Conservation (phyloP, 2,113 vertebrate species). For the Trichomycterus rosablanca region DNA sequence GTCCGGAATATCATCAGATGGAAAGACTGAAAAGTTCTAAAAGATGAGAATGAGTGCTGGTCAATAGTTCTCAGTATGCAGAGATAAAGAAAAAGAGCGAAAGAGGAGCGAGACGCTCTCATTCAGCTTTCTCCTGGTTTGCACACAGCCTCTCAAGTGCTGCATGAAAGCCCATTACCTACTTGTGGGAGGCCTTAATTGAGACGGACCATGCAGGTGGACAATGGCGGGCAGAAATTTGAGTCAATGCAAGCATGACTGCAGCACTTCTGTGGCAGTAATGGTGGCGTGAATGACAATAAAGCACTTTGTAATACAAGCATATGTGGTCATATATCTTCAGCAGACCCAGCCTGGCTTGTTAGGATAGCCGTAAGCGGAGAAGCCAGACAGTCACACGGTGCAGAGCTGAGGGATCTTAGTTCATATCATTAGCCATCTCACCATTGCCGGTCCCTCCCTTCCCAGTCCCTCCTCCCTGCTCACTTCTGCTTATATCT, state of each 20-base stretch:
- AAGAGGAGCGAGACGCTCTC: slow-evolving; percentile 29
- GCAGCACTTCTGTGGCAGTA: slow-evolving; percentile 37
- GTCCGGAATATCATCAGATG: slow-evolving; percentile 37
- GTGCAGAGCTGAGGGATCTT: slow-evolving; percentile 9
- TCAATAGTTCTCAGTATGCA: slow-evolving; percentile 7
- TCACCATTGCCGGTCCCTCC: slow-evolving; percentile 17
- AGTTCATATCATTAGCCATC: slow-evolving; percentile 29
- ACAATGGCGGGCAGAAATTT: slow-evolving; percentile 41
- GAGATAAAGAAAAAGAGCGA: slow-evolving; percentile 10
- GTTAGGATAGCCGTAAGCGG: slow-evolving; percentile 18
- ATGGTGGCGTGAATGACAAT: slow-evolving; percentile 38
- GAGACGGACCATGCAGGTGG: slow-evolving; percentile 54
- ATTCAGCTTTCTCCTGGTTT: slow-evolving; percentile 55
- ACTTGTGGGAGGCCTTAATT: slow-evolving; percentile 59
- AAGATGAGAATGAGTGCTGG: slow-evolving; percentile 17
- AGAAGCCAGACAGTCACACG: slow-evolving; percentile 30
- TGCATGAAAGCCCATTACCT: slow-evolving; percentile 61
- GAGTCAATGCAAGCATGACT: slow-evolving; percentile 52
- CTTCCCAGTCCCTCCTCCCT: not conserved
- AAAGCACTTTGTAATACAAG: slow-evolving; percentile 36
- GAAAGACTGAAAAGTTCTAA: slow-evolving; percentile 30
- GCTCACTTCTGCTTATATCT: not conserved
- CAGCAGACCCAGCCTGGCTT: not conserved
- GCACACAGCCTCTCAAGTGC: slow-evolving; percentile 54
- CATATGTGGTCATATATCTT: slow-evolving; percentile 26